phyloP scores from a whole-genome alignment of 2,113 vertebrate species.

The Thymallus thymallus region DNA sequence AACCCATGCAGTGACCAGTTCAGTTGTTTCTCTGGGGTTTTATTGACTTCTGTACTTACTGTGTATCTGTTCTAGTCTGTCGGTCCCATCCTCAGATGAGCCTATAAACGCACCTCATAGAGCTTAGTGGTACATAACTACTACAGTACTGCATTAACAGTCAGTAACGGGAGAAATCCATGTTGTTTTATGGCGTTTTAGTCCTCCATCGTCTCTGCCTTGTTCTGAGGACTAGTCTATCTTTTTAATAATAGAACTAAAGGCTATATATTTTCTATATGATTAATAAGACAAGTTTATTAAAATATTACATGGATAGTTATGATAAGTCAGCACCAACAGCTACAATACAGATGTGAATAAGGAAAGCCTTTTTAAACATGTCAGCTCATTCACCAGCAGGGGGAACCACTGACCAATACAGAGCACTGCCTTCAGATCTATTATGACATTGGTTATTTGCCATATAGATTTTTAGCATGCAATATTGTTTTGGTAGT shows the following conservation, averaged over 20 bases:
- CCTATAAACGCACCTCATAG: neutral
- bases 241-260: neutral
- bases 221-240: neutral
- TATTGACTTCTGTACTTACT: neutral
- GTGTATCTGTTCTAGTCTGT: neutral
- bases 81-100: neutral
- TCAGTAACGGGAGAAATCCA: neutral
- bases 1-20: neutral
- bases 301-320: too few relatives aligned
- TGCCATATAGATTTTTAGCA: neutral
- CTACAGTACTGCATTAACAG: neutral
- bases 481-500: too few relatives aligned
- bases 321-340: too few relatives aligned
- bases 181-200: neutral
- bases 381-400: conserved; percentile 21
- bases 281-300: too few relatives aligned
- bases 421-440: neutral
- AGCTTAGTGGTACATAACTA: neutral
- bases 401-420: conserved; percentile 59
- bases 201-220: neutral
- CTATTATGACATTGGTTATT: neutral
- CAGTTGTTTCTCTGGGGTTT: neutral
- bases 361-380: too few relatives aligned
- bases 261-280: neutral
- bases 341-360: too few relatives aligned